phyloP scores from a whole-genome alignment of 2,888 invertebrate genomes.

The Plagodis dolabraria region DNA sequence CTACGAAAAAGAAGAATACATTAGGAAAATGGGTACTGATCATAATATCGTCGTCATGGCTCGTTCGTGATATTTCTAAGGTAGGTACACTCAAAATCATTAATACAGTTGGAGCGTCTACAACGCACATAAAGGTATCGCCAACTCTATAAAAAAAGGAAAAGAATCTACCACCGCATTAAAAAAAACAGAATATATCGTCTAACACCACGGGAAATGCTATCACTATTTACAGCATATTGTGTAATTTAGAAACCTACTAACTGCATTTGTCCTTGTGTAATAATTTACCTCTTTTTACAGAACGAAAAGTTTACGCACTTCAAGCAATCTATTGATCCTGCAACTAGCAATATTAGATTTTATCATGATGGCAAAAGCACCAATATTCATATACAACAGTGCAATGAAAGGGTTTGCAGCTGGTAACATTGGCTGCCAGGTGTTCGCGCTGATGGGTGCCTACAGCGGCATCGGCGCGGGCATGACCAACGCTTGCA shows the following conservation, averaged over 20 bases:
- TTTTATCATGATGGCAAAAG: slow-evolving; percentile 94
- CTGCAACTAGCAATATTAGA: slow-evolving; percentile 93
- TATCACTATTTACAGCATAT: too few species aligned
- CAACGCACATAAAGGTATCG: neutral
- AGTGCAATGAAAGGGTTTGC: slow-evolving; percentile 92
- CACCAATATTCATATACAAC: slow-evolving; percentile 94
- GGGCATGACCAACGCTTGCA: slow-evolving; percentile 92
- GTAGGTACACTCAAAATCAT: too few species aligned
- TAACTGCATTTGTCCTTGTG: too few species aligned
- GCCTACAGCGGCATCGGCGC: slow-evolving; percentile 92
- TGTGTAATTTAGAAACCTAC: too few species aligned
- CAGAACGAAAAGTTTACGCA: slow-evolving; percentile 89
- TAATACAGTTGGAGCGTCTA: too few species aligned
- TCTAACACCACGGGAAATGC: too few species aligned
- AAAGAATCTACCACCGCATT: too few species aligned
- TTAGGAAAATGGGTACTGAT: too few species aligned
- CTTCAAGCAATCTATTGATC: slow-evolving; percentile 93
- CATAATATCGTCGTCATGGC: too few species aligned
- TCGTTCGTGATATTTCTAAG: too few species aligned
- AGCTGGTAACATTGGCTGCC: slow-evolving; percentile 89
- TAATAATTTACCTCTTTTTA: slow-evolving; percentile 26
- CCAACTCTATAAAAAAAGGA: neutral
- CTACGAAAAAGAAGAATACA: too few species aligned
- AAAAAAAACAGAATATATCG: too few species aligned
- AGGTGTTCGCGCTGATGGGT: slow-evolving; percentile 90